Evolutionary conservation across 2,113 vertebrate species (phyloP), one percentile per base, ranked within the genome.

Genomic region (Phrynocephalus versicolor): DNA sequence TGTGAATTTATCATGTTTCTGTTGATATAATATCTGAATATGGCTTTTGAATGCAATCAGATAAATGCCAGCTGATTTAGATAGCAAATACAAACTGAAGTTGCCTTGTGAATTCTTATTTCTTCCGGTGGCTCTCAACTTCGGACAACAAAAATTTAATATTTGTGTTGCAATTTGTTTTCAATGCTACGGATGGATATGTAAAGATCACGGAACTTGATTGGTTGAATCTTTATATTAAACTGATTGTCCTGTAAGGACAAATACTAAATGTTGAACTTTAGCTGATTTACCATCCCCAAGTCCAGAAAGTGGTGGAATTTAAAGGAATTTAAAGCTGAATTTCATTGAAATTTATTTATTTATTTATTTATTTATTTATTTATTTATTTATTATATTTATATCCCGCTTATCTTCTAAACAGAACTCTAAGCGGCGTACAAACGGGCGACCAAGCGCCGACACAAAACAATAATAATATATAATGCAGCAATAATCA

Each of bases 191-290:
- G 6, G 27, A 2, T 5, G 45, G 18, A 33, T 57, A 79, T 35
- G 64, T 81, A 51, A 79, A 87, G 85, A 6, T 81, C 87, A 65
- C 1, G 87, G 25, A 89, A 90, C 70, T 33, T 35, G 51, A 85
- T 51, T 73, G 86, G 69, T 21, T 0, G 1, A 1, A 88, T 92
- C 62, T 88, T 91, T 62, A 62, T 62, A 19, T 62, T 19, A 62
- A 19, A 1, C 18, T 62, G 78, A 74, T 83, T n/a, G 45, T 64
- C 72, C 51, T 16, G 13, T 58, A n/a, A 37, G 57, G 82, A 82
- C 10, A 70, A 35, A 78, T 45, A 88, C 89, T 41, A 30, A 79
- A 65, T 10, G 18, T 18, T 65, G 57, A 65, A 25, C 2, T 70
- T 33, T 70, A 33, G 64, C 30, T 70, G 19, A n/a, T 35, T 70